Base-by-base conservation (phyloP, 2,113 vertebrate genomes). In the Butorides virescens region DNA sequence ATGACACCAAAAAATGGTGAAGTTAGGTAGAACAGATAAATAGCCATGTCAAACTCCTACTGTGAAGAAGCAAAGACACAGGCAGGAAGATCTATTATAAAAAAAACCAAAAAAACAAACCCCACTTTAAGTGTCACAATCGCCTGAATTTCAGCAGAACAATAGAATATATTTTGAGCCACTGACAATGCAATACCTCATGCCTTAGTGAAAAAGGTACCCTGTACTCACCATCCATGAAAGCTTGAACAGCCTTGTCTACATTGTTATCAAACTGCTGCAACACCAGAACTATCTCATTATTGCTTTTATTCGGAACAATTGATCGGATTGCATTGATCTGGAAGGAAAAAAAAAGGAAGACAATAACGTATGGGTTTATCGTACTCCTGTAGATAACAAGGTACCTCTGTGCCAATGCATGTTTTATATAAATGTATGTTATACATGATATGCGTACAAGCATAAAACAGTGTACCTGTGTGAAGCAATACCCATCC, bases 211-310 rank as follows among this genome's bases (percentile, higher is more conserved):
- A 75, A 84, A 90, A 85, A 87, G 8, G 27, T 65, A 65, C 46
- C 49, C 10, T 58, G n/a, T 91, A 97, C 98, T 93, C 68, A 98
- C 98, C 98, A 79, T 98, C 98, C 94, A 98, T 96, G n/a, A 98
- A 98, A 92, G 98, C 98, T 63, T 98, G 98, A n/a, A 98, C 98
- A 19, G 98, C 97, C 92, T 98, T 98, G 89, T 98, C 98, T 63
- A 98, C 97, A 9, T 98, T 98, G 94, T 98, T 98, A 81, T 98
- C 98, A 96, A 98, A 98, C 18, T 98, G 98, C 46, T 98, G 98
- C 56, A 98, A 96, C 92, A 98, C 98, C 93, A 98, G 96, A 53
- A 98, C 97, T 59, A 98, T 98, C 95, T 98, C 98, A 84, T 98
- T 98, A 95, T 98, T 98, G 97, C 98, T 98, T 96, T 97, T 98